Percentiles rank a stretch among this genome's conserved stretches.
phyloP scores from a whole-genome alignment of 2,797 vertebrate genomes.

The Manis javanica region DNA sequence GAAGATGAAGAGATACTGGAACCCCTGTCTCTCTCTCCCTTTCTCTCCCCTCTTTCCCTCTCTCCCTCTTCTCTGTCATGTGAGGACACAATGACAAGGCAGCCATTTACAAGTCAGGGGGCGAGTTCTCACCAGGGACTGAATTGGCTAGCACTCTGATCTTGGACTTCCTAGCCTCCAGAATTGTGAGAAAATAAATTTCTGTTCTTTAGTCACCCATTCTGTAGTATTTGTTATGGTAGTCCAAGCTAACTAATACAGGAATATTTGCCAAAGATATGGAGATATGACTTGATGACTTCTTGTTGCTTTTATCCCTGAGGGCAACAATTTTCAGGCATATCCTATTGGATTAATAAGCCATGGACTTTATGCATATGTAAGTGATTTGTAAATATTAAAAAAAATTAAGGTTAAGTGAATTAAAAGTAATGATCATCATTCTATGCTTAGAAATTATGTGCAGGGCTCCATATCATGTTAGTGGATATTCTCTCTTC shows the following conservation, averaged over 20 bases:
- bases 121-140: not conserved
- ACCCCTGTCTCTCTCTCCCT: not conserved
- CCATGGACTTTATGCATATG: not conserved
- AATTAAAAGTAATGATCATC: not conserved
- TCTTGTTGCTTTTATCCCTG: not conserved
- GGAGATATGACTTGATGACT: not conserved
- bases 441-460: conserved; percentile 43
- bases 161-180: not conserved
- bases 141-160: not conserved
- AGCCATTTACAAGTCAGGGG: not conserved
- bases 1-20: not conserved
- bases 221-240: not conserved
- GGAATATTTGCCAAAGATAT: not conserved
- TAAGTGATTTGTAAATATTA: conserved; percentile 1
- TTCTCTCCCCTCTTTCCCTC: not conserved
- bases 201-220: not conserved
- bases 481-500: not conserved
- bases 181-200: not conserved
- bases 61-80: not conserved
- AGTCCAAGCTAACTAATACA: not conserved
- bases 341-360: not conserved
- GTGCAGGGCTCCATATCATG: not conserved
- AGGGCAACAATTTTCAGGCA: not conserved
- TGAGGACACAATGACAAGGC: not conserved
- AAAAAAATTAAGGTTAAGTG: not conserved